A percentile compares a stretch with the other conserved stretches of the same genome.
Evolutionary conservation across 2,888 invertebrate genomes (phyloP).

Genomic region (Nematopogon swammerdamellus): DNA sequence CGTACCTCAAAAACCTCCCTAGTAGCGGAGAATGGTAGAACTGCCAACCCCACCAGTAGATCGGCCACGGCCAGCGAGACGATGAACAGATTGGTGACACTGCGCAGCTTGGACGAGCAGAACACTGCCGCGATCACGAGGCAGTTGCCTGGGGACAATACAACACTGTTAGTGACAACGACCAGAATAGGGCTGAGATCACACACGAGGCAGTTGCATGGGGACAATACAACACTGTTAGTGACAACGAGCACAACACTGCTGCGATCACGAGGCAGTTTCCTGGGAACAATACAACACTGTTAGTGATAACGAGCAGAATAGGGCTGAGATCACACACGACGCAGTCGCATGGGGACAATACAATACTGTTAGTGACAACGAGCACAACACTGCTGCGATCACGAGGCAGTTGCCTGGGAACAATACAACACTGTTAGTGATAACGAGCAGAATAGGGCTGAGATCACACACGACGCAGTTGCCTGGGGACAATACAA

Average conservation of each 20-base stretch:
- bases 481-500: conserved; percentile 58
- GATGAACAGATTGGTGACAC: conserved; percentile 95
- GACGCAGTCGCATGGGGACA: conserved; percentile 67
- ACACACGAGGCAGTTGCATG: conserved; percentile 83
- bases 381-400: conserved; percentile 85
- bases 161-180: no score
- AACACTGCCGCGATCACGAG: conserved; percentile 91
- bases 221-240: no score
- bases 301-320: no score
- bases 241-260: conserved; percentile 85
- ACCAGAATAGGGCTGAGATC: conserved; percentile 89
- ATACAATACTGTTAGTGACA: no score
- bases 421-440: no score
- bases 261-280: conserved; percentile 92
- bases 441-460: conserved; percentile 87
- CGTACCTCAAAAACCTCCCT: conserved; percentile 88
- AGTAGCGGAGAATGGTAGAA: conserved; percentile 93
- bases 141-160: conserved; percentile 62
- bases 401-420: conserved; percentile 85
- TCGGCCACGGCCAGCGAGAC: conserved; percentile 96
- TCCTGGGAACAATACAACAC: conserved; percentile 30
- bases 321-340: conserved; percentile 92
- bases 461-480: conserved; percentile 89
- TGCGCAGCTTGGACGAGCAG: conserved; percentile 86
- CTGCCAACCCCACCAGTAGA: conserved; percentile 90